phyloP scores from a whole-genome alignment of 2,888 invertebrate genomes.

The Apamea sordens region DNA sequence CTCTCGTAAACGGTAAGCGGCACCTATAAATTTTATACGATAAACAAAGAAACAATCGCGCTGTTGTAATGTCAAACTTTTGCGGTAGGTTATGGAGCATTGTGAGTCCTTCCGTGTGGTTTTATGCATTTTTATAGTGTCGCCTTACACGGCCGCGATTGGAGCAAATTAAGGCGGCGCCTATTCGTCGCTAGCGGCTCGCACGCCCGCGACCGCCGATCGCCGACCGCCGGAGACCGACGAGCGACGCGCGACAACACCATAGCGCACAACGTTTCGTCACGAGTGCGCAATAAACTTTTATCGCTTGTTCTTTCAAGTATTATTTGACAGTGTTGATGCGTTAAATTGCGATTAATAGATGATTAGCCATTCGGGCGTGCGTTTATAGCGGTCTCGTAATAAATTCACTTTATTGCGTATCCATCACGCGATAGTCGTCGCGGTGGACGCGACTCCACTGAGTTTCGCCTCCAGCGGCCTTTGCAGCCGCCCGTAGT shows the following conservation, averaged over 20 bases:
- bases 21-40: slow-evolving; percentile 83
- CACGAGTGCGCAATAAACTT: slow-evolving; percentile 79
- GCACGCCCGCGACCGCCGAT: slow-evolving; percentile 36
- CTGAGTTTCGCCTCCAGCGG: slow-evolving; percentile 59
- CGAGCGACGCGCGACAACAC: slow-evolving; percentile 51
- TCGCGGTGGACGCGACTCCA: slow-evolving; percentile 65
- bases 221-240: slow-evolving; percentile 30
- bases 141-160: slow-evolving; percentile 68
- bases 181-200: slow-evolving; percentile 67
- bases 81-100: slow-evolving; percentile 85
- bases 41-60: slow-evolving; percentile 88
- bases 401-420: slow-evolving; percentile 87
- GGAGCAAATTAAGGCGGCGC: slow-evolving; percentile 71
- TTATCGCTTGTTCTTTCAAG: slow-evolving; percentile 85
- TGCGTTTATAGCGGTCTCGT: slow-evolving; percentile 84
- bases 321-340: slow-evolving; percentile 88
- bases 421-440: slow-evolving; percentile 82
- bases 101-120: slow-evolving; percentile 80
- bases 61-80: slow-evolving; percentile 84
- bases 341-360: slow-evolving; percentile 88
- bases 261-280: slow-evolving; percentile 64
- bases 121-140: slow-evolving; percentile 71
- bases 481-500: slow-evolving; percentile 64
- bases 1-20: slow-evolving; percentile 80
- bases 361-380: slow-evolving; percentile 85